Evolutionary conservation across 2,888 invertebrate genomes (phyloP), one percentile per base, ranked within the genome.

Genomic region (Ernsta delagoae): DNA sequence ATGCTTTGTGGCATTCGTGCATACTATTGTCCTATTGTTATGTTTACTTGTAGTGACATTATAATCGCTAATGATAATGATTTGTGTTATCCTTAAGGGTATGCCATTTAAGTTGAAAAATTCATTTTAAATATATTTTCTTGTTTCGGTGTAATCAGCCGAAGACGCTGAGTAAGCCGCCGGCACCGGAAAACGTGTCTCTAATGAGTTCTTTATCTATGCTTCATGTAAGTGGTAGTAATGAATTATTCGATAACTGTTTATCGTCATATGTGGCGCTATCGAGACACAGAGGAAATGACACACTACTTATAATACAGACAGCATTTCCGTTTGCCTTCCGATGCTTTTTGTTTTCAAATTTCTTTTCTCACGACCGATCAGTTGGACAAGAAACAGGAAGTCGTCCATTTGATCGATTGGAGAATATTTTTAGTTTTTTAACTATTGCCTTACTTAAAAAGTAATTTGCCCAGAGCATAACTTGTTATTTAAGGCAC

Each of bases 281-380:
- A 84, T 86, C 90, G 85, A 84, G 79, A 83, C 83, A 79, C 78
- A 83, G 81, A 90, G 92, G 91, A 92, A 92, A 86, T 87, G 85
- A 88, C 83, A 83, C 75, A 80, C 83, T 85, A 86, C 87, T 88
- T 86, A 80, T 86, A 85, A 56, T 11, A 83, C 61, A 61, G 61
- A 61, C 67, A 67, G 76, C 82, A 82, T 88, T 91, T 93, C 92
- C 92, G 92, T 83, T 89, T 87, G 83, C 83, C 77, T 83, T 85
- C 79, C 79, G 80, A 82, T 77, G 79, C 84, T 88, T 89, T 88
- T 88, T 83, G 76, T 70, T 71, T 75, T 77, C 73, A 70, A 72
- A 76, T 78, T 74, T 72, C 73, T 79, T 80, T 88, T 90, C 87
- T 88, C 88, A 89, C 89, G 87, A 85, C 77, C 79, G 77, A 82